Evolutionary conservation across 2,113 vertebrate species (phyloP), one percentile per base, ranked within the genome.

Genomic region (Solea solea): DNA sequence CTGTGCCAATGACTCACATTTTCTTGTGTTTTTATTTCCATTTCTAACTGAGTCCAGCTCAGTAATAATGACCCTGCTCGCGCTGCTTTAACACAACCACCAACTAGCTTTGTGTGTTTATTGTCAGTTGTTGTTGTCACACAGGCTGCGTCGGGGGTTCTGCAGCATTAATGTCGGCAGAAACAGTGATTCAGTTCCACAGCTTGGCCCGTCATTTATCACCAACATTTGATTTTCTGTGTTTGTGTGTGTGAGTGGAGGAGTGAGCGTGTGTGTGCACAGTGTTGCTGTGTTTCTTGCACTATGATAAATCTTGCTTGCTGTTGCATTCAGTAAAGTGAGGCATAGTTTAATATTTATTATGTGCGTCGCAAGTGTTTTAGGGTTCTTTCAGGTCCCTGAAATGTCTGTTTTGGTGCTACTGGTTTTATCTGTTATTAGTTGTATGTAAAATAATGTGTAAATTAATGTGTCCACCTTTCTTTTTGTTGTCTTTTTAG

Each of bases 401-500:
- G 25, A 6, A 40, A 12, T 10, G 44, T 69, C 11, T n/a, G 3
- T 34, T 21, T 16, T 7, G 10, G 9, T 13, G 28, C 3, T 11
- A 45, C 49, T 54, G 41, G 21, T 34, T 65, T 54, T n/a, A 21
- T 61, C 15, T 3, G 3, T 41, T 13, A 14, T 2, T 39, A 5
- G 27, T 40, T 1, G 10, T 69, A 4, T 46, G 14, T 64, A 21
- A 21, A 21, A 11, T 64, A 48, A 52, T 57, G 41, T 68, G n/a
- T 63, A 14, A 77, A 63, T 69, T 21, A 49, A n/a, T 5, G 0
- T 15, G 56, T 72, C 7, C 5, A 2, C 11, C 9, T 86, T 61
- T 85, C 48, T 69, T 46, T 72, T 58, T 82, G 21, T 1, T 86
- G 53, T 72, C 52, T 5, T 8, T 16, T 55, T 69, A 99, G 97